Percentiles rank a stretch among this genome's conserved stretches.
phyloP scores from a whole-genome alignment of 2,888 invertebrate genomes.

The Erebia palarica region DNA sequence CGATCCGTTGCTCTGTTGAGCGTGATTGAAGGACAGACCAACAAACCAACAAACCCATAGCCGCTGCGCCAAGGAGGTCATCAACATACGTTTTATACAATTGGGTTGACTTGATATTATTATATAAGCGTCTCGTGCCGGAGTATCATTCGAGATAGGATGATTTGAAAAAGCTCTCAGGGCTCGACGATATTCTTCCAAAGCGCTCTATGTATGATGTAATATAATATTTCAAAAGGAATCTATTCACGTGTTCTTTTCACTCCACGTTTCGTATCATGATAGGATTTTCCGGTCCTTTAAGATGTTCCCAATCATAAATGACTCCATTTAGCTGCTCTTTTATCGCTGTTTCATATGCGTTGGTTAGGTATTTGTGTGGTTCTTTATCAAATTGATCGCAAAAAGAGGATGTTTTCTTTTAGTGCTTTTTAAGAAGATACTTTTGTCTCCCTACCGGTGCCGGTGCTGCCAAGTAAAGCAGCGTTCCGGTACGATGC shows the following conservation, averaged over 20 bases:
- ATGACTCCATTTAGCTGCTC: slow-evolving; percentile 7
- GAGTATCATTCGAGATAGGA: neutral
- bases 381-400: neutral
- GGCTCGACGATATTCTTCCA: neutral
- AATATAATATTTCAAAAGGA: neutral
- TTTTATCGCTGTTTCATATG: slow-evolving; percentile 1
- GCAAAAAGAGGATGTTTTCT: neutral
- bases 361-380: neutral
- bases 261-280: neutral
- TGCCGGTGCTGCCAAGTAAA: no score
- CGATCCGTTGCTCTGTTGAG: no score
- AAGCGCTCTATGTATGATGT: neutral
- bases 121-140: neutral
- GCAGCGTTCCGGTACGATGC: no score
- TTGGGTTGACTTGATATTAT: neutral
- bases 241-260: neutral
- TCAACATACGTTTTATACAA: neutral
- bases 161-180: neutral
- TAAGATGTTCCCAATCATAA: slow-evolving; percentile 5
- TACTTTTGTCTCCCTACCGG: neutral
- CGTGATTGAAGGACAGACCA: no score
- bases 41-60: no score
- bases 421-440: neutral
- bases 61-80: no score
- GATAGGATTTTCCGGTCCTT: slow-evolving; percentile 9